Conservation (phyloP, 2,797 vertebrate genomes). For the Chanos chanos region DNA sequence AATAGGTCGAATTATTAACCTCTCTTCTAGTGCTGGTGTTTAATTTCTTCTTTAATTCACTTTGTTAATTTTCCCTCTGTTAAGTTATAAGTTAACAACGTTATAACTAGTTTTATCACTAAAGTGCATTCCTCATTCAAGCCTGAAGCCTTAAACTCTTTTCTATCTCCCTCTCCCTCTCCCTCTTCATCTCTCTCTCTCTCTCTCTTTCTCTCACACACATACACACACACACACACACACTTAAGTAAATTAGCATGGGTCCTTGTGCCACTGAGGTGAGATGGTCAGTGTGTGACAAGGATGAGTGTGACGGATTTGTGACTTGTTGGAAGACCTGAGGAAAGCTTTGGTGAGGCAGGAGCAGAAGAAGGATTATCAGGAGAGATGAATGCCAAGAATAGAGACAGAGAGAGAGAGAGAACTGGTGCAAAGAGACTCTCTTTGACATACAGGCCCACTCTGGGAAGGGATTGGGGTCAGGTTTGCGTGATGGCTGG, state of each 20-base stretch:
- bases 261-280: conserved; percentile 5
- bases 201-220: background rate
- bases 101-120: no score
- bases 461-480: conserved; percentile 29
- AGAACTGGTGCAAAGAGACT: conserved; percentile 25
- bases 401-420: conserved; percentile 28
- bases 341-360: conserved; percentile 48
- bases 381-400: conserved; percentile 30
- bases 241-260: background rate
- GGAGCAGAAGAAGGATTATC: conserved; percentile 65
- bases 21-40: background rate
- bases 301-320: conserved; percentile 34
- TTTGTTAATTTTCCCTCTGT: background rate
- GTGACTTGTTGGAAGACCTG: conserved; percentile 10
- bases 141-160: background rate
- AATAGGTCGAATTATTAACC: background rate
- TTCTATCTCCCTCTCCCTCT: background rate
- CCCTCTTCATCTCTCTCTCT: background rate
- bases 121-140: no score
- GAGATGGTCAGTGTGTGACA: conserved; percentile 27
- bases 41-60: background rate
- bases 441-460: conserved; percentile 35
- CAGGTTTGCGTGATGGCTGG: conserved; percentile 29
- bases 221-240: background rate
- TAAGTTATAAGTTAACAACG: background rate